These are phyloP conservation scores for Ceratina japonica DNA, from an alignment of 1,140 invertebrate genomes.

Conservation along the genomic window DNA sequence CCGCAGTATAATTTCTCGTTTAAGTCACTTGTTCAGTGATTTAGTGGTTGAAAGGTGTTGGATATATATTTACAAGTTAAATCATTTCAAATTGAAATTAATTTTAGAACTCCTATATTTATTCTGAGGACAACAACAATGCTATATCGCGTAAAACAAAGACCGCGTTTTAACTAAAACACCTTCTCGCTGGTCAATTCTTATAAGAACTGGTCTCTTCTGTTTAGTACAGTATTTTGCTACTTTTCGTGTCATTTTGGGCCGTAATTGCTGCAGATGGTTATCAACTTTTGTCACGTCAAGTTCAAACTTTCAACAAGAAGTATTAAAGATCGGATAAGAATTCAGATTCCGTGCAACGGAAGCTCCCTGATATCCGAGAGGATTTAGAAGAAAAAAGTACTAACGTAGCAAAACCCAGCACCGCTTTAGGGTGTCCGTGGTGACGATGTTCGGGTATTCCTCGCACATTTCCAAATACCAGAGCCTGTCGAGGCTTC, in stretches of 20 bases:
- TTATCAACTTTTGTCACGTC: not conserved
- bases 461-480: slow-evolving; percentile 79
- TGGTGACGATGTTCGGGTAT: slow-evolving; percentile 65
- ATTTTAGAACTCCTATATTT: not conserved
- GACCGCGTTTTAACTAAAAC: not conserved
- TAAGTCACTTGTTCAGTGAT: not conserved
- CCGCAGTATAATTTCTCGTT: too few relatives aligned
- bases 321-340: too few relatives aligned
- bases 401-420: slow-evolving; percentile 72
- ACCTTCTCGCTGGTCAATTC: not conserved
- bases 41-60: not conserved
- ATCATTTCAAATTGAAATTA: slow-evolving; percentile 18
- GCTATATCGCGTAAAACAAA: not conserved
- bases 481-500: slow-evolving; percentile 40
- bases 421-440: slow-evolving; percentile 69
- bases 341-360: not conserved
- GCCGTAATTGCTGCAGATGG: not conserved
- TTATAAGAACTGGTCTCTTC: too few relatives aligned
- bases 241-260: not conserved
- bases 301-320: not conserved
- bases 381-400: slow-evolving; percentile 2
- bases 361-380: not conserved
- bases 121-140: not conserved
- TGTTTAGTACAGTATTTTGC: not conserved
- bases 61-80: not conserved